Evolutionary conservation across 2,797 vertebrate species (phyloP), one percentile per base, ranked within the genome.

Genomic region (Chloroceryle inda): DNA sequence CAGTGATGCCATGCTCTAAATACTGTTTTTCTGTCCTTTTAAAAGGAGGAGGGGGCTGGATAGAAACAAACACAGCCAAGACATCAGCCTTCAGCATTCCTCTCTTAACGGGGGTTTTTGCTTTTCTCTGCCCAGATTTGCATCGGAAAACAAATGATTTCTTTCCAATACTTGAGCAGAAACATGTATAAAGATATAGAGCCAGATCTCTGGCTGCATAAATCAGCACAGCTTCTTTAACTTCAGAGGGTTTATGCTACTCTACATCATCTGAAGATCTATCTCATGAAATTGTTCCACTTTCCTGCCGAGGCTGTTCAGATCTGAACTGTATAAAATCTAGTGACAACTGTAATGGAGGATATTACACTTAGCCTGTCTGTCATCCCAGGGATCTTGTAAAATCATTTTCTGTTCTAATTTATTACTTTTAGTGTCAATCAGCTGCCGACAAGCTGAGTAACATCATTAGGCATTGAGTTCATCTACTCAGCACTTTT

Each of bases 381-480:
- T 96, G 96, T 98, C 98, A 98, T 97, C 97, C 96, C 86, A 82
- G 93, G 97, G 98, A 98, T 97, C 95, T 97, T 82, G 83, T 96
- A 98, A 97, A 98, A 98, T 98, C 97, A 98, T 98, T 98, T 98
- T 98, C 98, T 98, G 98, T 98, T 98, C 98, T 96, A 98, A 98
- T 98, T 98, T 98, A 98, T 98, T 98, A 99, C 98, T 99, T 98
- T 98, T 98, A 97, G 97, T 98, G 98, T 98, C 99, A 98, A 98
- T 98, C 98, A 98, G 95, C 90, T 95, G 96, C 97, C 21, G 72
- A 94, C 74, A 96, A 98, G 98, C 98, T 97, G 97, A 97, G 96
- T 97, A 97, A 98, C 97, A 98, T 98, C 98, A 98, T 98, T 97
- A 98, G 95, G 97, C 96, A 89, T 87, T 52, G 93, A 98, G 98